phyloP scores from a whole-genome alignment of 2,113 vertebrate species.

The Pseudonaja textilis region DNA sequence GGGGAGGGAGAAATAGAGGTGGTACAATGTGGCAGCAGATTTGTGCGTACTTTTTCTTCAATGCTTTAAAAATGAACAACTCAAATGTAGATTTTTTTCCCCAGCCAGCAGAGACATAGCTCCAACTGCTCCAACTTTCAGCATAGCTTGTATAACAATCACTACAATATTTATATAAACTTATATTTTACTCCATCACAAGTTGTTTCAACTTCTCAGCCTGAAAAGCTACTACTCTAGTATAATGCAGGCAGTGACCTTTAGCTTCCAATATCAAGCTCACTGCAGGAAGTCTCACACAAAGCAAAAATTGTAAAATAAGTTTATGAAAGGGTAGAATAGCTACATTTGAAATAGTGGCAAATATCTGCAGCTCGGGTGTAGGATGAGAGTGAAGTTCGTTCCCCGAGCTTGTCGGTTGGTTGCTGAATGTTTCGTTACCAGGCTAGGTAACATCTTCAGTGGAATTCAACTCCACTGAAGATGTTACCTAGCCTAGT shows the following conservation, averaged over 20 bases:
- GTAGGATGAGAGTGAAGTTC: too few species aligned
- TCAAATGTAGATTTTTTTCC: constrained; percentile 13
- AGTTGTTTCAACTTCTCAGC: not conserved
- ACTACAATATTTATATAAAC: not conserved
- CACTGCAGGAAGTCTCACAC: constrained; percentile 5
- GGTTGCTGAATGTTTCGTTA: too few species aligned
- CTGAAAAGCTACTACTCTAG: constrained; percentile 7
- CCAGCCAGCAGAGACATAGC: not conserved
- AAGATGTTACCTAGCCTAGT: too few species aligned
- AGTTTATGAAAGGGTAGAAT: not conserved
- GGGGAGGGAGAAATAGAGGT: not conserved
- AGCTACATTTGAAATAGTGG: not conserved
- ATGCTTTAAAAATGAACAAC: constrained; percentile 16
- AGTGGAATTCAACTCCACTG: too few species aligned
- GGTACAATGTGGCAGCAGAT: not conserved
- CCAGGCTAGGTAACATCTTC: too few species aligned
- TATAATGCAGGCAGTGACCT: not conserved
- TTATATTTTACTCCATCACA: not conserved
- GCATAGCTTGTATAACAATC: constrained; percentile 6
- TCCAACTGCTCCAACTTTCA: not conserved
- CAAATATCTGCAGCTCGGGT: too few species aligned
- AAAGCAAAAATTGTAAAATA: not conserved
- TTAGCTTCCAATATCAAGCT: not conserved
- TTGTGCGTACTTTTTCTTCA: constrained; percentile 20
- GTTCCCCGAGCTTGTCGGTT: too few species aligned